Evolutionary conservation across 1,140 invertebrate species (phyloP).

Genomic region (Lucilia sericata): DNA sequence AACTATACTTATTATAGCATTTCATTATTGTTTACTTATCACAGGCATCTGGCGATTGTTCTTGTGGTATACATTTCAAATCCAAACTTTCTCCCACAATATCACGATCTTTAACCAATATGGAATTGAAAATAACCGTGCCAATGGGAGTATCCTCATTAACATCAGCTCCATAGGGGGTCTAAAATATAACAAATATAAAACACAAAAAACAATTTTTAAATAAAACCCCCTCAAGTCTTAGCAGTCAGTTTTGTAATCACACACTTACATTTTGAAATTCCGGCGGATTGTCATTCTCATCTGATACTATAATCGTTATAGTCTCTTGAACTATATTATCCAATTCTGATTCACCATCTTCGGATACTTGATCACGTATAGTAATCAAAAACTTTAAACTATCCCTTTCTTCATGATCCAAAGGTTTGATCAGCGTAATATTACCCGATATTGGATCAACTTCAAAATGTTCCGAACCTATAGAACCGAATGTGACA

Average conservation of each 20-base stretch:
- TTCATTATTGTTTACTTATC: slow-evolving; percentile 54
- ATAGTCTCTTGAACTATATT: slow-evolving; percentile 83
- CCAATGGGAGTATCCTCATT: slow-evolving; percentile 82
- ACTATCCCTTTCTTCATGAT: slow-evolving; percentile 80
- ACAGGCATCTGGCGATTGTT: slow-evolving; percentile 63
- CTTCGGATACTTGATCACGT: slow-evolving; percentile 74
- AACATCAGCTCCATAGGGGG: slow-evolving; percentile 83
- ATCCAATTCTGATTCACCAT: slow-evolving; percentile 74
- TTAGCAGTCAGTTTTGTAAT: no score
- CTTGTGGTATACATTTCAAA: slow-evolving; percentile 74
- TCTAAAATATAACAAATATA: slow-evolving; percentile 66
- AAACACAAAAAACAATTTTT: no score
- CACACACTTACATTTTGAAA: slow-evolving; percentile 77
- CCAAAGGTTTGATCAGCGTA: slow-evolving; percentile 80
- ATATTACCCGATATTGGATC: slow-evolving; percentile 83
- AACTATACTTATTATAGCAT: not conserved
- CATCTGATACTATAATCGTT: slow-evolving; percentile 86
- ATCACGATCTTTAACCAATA: slow-evolving; percentile 83
- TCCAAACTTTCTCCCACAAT: slow-evolving; percentile 83
- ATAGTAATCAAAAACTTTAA: slow-evolving; percentile 61
- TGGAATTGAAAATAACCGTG: slow-evolving; percentile 79
- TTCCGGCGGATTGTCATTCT: slow-evolving; percentile 88
- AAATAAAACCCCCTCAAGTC: no score
- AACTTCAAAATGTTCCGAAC: slow-evolving; percentile 84
- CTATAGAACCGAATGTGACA: slow-evolving; percentile 79